Evolutionary conservation across 2,113 vertebrate genomes (phyloP).

Genomic region (Nanorana parkeri): DNA sequence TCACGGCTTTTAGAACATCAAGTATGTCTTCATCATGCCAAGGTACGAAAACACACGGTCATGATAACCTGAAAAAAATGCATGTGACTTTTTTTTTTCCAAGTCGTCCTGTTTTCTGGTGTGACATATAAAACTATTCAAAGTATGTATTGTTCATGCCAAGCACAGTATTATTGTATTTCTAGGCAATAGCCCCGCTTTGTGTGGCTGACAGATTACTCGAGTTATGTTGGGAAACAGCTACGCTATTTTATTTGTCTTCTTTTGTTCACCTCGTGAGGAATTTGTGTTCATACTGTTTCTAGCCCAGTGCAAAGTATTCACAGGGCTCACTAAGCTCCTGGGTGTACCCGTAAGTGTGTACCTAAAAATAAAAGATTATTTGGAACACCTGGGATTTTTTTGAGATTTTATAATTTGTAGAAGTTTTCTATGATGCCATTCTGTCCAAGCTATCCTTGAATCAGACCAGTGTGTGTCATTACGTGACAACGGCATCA

Average conservation of each 20-base stretch:
- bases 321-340: too few relatives aligned
- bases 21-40: not conserved
- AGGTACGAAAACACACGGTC: too few relatives aligned
- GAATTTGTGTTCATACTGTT: not conserved
- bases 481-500: too few relatives aligned
- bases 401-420: too few relatives aligned
- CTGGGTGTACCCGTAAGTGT: too few relatives aligned
- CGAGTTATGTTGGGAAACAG: slow-evolving; percentile 21
- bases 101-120: slow-evolving; percentile 9
- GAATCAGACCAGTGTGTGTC: too few relatives aligned
- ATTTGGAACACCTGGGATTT: too few relatives aligned
- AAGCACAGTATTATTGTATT: slow-evolving; percentile 46
- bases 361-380: too few relatives aligned
- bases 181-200: slow-evolving; percentile 23
- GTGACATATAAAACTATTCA: slow-evolving; percentile 42
- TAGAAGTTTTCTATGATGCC: too few relatives aligned
- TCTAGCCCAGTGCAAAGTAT: not conserved
- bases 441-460: too few relatives aligned
- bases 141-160: slow-evolving; percentile 31
- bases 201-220: slow-evolving; percentile 47
- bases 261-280: not conserved
- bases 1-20: too few relatives aligned
- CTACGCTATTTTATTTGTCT: not conserved
- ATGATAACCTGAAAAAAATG: not conserved
- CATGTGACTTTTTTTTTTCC: slow-evolving; percentile 18